Conservation (phyloP, 2,797 vertebrate genomes). For the Scolopax rusticola region DNA sequence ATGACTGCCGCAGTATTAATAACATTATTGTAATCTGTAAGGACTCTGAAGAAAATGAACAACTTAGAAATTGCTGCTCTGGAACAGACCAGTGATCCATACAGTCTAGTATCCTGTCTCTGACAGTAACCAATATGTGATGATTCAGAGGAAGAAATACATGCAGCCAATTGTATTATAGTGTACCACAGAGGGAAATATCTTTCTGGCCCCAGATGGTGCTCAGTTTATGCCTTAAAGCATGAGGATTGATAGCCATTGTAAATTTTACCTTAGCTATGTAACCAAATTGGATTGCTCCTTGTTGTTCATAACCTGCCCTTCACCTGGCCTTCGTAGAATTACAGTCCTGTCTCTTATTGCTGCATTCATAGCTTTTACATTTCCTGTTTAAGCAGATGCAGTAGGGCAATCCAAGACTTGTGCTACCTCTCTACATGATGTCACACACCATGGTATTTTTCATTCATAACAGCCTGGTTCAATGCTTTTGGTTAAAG, state of each 20-base stretch:
- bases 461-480: background rate
- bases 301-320: constrained; percentile 60
- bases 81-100: constrained; percentile 51
- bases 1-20: constrained; percentile 72
- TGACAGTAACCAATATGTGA: constrained; percentile 48
- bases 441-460: background rate
- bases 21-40: constrained; percentile 67
- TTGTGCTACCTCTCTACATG: background rate
- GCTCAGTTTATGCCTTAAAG: constrained; percentile 67
- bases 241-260: constrained; percentile 58
- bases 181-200: constrained; percentile 51
- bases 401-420: background rate
- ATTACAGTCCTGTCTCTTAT: background rate
- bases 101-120: constrained; percentile 21
- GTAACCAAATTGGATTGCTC: constrained; percentile 64
- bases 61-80: constrained; percentile 31
- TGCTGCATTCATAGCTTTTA: background rate
- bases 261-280: constrained; percentile 69
- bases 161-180: constrained; percentile 21
- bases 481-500: background rate
- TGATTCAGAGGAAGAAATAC: constrained; percentile 67
- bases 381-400: background rate
- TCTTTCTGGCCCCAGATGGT: constrained; percentile 58
- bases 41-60: constrained; percentile 60
- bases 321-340: constrained; percentile 53